Percentiles rank a stretch among this genome's conserved stretches.
phyloP scores from a whole-genome alignment of 1,140 invertebrate species.

The Amphibalanus amphitrite region DNA sequence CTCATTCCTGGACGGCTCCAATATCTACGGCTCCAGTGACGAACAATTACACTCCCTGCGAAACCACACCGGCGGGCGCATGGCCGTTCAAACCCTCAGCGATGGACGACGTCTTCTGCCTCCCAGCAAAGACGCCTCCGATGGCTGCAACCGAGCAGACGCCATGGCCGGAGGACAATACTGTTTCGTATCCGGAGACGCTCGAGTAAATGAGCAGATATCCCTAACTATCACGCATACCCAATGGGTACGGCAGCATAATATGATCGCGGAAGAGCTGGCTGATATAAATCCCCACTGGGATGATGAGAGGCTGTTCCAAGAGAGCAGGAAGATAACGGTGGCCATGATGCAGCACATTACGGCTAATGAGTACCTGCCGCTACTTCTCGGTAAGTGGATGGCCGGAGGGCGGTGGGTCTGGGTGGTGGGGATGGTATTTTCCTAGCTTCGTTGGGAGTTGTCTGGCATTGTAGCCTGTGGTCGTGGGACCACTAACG shows the following conservation, averaged over 20 bases:
- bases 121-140: constrained; percentile 39
- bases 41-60: background rate
- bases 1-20: constrained; percentile 31
- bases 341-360: constrained; percentile 85
- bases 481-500: too few relatives aligned
- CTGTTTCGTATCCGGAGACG: background rate
- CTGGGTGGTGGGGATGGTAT: too few relatives aligned
- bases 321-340: constrained; percentile 70
- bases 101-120: constrained; percentile 49
- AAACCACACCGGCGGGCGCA: background rate
- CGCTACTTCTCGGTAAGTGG: constrained; percentile 32
- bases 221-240: constrained; percentile 63
- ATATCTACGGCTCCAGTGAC: constrained; percentile 14
- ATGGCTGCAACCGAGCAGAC: constrained; percentile 5
- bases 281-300: constrained; percentile 61
- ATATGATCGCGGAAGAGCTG: constrained; percentile 61
- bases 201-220: constrained; percentile 19
- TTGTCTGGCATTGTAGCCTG: too few relatives aligned
- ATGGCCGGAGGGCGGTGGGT: too few relatives aligned
- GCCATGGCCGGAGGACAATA: background rate
- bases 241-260: constrained; percentile 74
- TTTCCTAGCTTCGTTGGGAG: too few relatives aligned
- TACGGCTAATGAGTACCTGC: constrained; percentile 33
- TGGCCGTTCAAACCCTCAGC: background rate
- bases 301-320: constrained; percentile 66